Evolutionary conservation across 2,888 invertebrate species (phyloP), one percentile per base, ranked within the genome.

Genomic region (Rhamnusium bicolor): DNA sequence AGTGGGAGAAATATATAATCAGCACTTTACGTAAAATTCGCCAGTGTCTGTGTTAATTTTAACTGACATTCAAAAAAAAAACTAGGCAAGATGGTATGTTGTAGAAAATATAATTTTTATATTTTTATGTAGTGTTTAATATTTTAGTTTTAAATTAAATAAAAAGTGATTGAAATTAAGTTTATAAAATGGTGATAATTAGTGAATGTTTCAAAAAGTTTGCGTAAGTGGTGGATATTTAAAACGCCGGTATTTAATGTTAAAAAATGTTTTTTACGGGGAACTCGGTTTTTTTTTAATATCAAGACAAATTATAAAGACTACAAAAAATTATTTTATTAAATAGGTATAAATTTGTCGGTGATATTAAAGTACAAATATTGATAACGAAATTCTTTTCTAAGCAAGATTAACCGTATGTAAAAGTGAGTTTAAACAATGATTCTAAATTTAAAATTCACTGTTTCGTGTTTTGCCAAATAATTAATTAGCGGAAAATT

Each of bases 1-100:
- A 74, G 78, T 79, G 77, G 81, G 79, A 77, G 80, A 76, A 77
- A 77, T 80, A 80, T 80, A 80, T 76, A 78, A 77, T 75, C 61
- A 40, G 70, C 62, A 74, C 76, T 77, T 79, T 73, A 71, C 69
- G 69, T 58, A 60, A 65, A 74, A 69, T 72, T 65, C 61, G 74
- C 65, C 77, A 80, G 79, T 79, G 77, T 79, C 73, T 67, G 53
- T 69, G 74, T 78, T 77, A 76, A 68, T 68, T 79, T 70, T 76
- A 67, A 71, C 66, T 68, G 71, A 61, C 73, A 75, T 75, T 70
- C 75, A 71, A 72, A 74, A 77, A 75, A 68, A 69, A 65, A 27
- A 14, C 40, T 21, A 40, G 12, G 54, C 77, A 77, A 71, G 60
- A 77, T 77, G 77, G 77, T 77, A 75, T 51, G 77, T 75, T 29